phyloP scores from a whole-genome alignment of 2,888 invertebrate genomes.

The Nasonia oneida region DNA sequence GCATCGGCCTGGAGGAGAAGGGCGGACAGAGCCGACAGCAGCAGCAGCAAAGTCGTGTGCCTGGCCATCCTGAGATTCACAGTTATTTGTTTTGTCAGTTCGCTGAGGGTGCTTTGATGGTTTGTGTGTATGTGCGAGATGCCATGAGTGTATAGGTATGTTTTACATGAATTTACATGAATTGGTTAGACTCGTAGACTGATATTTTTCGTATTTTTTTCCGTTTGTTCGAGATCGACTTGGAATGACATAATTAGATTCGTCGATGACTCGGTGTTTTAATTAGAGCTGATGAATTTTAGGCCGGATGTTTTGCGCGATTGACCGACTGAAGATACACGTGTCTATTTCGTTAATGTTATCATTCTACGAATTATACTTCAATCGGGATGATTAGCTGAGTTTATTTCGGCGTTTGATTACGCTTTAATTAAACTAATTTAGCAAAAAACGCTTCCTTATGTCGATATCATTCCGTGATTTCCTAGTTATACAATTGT shows the following conservation, averaged over 20 bases:
- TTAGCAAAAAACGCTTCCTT: too few relatives aligned
- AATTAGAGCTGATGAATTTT: too few relatives aligned
- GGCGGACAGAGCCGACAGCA: constrained; percentile 12
- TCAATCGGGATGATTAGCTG: too few relatives aligned
- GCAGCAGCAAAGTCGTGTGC: neutral
- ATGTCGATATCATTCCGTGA: too few relatives aligned
- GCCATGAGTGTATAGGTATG: neutral
- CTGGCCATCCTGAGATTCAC: neutral
- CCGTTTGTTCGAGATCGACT: neutral
- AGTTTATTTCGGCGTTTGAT: too few relatives aligned
- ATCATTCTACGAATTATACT: neutral
- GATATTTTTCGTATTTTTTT: neutral
- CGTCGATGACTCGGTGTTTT: neutral
- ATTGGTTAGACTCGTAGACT: too few relatives aligned
- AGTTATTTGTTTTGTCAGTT: neutral
- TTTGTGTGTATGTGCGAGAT: neutral
- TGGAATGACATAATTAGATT: neutral
- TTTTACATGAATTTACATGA: too few relatives aligned
- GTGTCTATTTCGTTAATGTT: neutral
- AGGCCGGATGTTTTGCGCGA: too few relatives aligned
- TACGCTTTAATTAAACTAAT: too few relatives aligned
- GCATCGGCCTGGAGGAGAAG: constrained; percentile 16
- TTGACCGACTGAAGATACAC: too few relatives aligned
- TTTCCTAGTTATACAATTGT: too few relatives aligned
- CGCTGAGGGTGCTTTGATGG: neutral